phyloP scores from a whole-genome alignment of 2,113 vertebrate genomes.

The Rhodinocichla rosea region DNA sequence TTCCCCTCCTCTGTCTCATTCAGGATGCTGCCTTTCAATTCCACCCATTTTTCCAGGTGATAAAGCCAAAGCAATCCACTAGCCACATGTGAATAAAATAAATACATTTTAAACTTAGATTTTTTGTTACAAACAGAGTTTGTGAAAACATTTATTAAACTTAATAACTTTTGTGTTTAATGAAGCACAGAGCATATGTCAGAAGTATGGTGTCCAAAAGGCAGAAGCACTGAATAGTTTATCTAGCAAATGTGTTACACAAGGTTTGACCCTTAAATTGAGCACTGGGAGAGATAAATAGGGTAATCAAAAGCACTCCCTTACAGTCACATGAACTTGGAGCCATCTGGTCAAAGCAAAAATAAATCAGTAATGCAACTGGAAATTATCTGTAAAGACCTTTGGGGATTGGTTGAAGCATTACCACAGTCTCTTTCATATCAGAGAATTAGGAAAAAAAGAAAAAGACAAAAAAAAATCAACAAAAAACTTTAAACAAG shows the following conservation, averaged over 20 bases:
- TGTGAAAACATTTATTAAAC: constrained; percentile 67
- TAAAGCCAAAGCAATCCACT: not conserved
- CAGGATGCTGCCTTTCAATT: not conserved
- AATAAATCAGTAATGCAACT: constrained; percentile 74
- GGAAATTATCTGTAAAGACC: constrained; percentile 68
- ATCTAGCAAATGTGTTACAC: constrained; percentile 70
- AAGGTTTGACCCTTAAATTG: constrained; percentile 74
- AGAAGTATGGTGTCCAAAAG: constrained; percentile 66
- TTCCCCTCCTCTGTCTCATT: not conserved
- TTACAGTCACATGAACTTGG: constrained; percentile 68
- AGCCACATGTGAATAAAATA: not conserved
- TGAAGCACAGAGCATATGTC: constrained; percentile 72
- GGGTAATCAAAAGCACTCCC: constrained; percentile 70
- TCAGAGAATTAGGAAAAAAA: constrained; percentile 12
- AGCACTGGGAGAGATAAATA: constrained; percentile 72
- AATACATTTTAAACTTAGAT: constrained; percentile 13
- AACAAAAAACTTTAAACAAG: fast-evolving
- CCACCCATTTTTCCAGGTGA: not conserved
- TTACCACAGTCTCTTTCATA: constrained; percentile 30
- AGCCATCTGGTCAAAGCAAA: constrained; percentile 73
- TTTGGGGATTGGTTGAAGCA: constrained; percentile 51
- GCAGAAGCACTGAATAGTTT: constrained; percentile 63
- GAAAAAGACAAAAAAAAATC: not conserved
- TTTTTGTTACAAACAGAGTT: constrained; percentile 55
- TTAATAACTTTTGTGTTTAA: constrained; percentile 71